Base-by-base conservation (phyloP, 1,140 invertebrate genomes). In the Harlomillsia oculata region DNA sequence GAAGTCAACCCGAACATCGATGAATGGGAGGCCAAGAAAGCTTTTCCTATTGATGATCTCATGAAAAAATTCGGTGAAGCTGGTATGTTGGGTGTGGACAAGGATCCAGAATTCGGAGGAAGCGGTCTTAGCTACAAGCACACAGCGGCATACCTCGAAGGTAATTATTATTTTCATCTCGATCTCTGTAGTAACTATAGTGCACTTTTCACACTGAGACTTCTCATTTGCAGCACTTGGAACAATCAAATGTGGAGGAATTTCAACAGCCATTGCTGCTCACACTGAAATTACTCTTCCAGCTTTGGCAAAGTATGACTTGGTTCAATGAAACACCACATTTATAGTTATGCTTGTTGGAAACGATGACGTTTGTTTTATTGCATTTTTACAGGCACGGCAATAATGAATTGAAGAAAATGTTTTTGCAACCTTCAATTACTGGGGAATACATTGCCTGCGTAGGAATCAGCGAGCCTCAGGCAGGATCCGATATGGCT, bases 1-100 rank as follows among this genome's bases (percentile, higher is more conserved):
- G 76, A 80, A 20, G 77, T 80, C 34, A 80, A 81, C 69, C 79
- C 79, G 26, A 69, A 71, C 70, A 75, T 81, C n/a, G 76, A 80
- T 60, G 61, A 77, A 65, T 80, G 79, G 79, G 79, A 80, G 62
- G 66, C 62, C 37, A 67, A 69, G 18, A 68, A 69, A 40, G 54
- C 57, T 28, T 80, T 76, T 71, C 78, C 78, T 16, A 75, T 74
- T 4, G 73, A 78, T 64, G 55, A 73, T 60, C 68, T 80, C 2
- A 78, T 81, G 59, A 78, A 78, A 65, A 76, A 74, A 60, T 61
- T 81, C 2, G 79, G 76, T 37, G 45, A 72, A 28, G 74, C 76
- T 54, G 79, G 79, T 4, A 69, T 80, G 28, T 67, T 80, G 4
- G 79, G 79, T 21, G 72, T 81, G 3, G 75, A 56, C 34, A 56